Evolutionary conservation across 2,113 vertebrate genomes (phyloP).

Genomic region (Bos indicus): DNA sequence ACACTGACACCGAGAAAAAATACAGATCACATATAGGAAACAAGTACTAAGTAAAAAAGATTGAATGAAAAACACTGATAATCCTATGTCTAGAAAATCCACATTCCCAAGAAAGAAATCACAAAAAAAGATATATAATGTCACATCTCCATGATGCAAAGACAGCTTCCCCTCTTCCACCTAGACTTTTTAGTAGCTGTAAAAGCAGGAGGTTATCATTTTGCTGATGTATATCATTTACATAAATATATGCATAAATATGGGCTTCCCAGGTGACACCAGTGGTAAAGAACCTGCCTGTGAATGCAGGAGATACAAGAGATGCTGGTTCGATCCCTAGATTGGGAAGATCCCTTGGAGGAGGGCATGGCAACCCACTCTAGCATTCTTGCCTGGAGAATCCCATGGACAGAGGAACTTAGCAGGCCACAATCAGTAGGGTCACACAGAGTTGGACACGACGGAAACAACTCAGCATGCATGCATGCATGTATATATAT

Average conservation of each 20-base stretch:
- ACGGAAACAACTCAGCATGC: not conserved
- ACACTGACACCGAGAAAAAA: not conserved
- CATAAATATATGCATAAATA: not conserved
- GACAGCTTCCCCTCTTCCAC: not conserved
- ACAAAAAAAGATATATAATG: not conserved
- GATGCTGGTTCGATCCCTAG: not conserved
- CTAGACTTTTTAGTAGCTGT: not conserved
- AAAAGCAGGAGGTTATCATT: not conserved
- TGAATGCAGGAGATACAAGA: not conserved
- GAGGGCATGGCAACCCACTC: not conserved
- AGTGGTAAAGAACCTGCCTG: not conserved
- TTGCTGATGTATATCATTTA: not conserved
- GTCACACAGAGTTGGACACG: not conserved
- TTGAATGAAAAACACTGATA: not conserved
- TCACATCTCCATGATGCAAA: not conserved
- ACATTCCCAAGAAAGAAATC: not conserved
- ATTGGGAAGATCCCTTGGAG: not conserved
- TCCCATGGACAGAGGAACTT: not conserved
- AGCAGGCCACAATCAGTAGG: not conserved
- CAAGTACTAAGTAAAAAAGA: not conserved
- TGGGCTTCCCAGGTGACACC: not conserved
- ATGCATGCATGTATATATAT: fast-evolving
- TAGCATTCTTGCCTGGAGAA: not conserved
- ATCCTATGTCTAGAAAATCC: not conserved
- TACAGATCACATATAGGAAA: not conserved